Base-by-base conservation (phyloP, 2,888 invertebrate species). In the Amiota mariae region DNA sequence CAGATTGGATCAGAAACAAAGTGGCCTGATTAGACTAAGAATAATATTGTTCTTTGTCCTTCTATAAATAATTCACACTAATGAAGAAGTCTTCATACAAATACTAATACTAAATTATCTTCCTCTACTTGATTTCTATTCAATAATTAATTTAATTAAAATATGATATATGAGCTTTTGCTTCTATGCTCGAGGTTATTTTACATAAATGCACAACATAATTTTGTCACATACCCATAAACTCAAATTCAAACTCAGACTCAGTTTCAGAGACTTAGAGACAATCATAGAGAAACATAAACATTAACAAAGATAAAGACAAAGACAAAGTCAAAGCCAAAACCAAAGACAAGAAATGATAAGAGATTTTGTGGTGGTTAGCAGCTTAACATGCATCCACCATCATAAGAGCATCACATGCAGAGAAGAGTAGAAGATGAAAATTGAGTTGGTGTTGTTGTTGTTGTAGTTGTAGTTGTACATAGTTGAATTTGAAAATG, bases 71-170 rank as follows among this genome's bases (percentile, higher is more conserved):
- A 59, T 20, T 11, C 11, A 20, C 20, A 20, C 59, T 59, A 59
- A 59, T 59, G 59, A 59, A 59, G 59, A 59, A 20, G 54, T 10
- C 18, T 18, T 59, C 18, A 18, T 59, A 36, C 36, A 36, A 2
- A 6, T 1, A 6, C 3, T 2, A 1, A 24, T 24, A 24, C 36
- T 36, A 48, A 66, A 66, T 66, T 48, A 63, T 36, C 8, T 66
- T 11, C 3, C 15, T 6, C 59, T 20, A 24, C 18, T 54, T 68
- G 46, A 68, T 68, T 72, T 74, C 36, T 72, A 70, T 36, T 77
- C 73, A 82, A 82, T 82, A 84, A 83, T 83, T 82, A 82, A 85
- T 85, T 80, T 77, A 82, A 83, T 85, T 85, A 80, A 80, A 80
- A 59, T 72, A 20, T 61, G 68, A 78, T 75, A 79, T 75, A 79